These are phyloP conservation scores for human (Homo sapiens) DNA, from an alignment of 2,113 vertebrate species.

Conservation along the genomic window GRCh38 chr7:21125001-21125500, in stretches of 20 bases:
- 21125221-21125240: neutral
- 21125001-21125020: neutral
- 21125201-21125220: neutral
- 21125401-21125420: slow-evolving; percentile 58
- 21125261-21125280: neutral
- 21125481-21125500: neutral
- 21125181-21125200: neutral
- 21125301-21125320: neutral
- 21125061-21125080: neutral
- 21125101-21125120: neutral
- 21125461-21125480: slow-evolving; percentile 5
- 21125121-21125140: neutral
- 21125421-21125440: neutral
- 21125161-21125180: neutral
- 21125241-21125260: neutral
- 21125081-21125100: neutral
- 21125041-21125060: neutral
- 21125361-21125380: neutral
- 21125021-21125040: neutral
- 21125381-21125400: slow-evolving; percentile 34
- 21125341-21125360: neutral
- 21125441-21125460: slow-evolving; percentile 22
- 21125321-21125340: neutral
- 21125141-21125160: neutral
- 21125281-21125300: neutral